A percentile compares a stretch with the other conserved stretches of the same genome.
These are phyloP conservation scores for Pemphigus obesinymphae DNA, from an alignment of 1,140 invertebrate genomes.

Conservation along the genomic window DNA sequence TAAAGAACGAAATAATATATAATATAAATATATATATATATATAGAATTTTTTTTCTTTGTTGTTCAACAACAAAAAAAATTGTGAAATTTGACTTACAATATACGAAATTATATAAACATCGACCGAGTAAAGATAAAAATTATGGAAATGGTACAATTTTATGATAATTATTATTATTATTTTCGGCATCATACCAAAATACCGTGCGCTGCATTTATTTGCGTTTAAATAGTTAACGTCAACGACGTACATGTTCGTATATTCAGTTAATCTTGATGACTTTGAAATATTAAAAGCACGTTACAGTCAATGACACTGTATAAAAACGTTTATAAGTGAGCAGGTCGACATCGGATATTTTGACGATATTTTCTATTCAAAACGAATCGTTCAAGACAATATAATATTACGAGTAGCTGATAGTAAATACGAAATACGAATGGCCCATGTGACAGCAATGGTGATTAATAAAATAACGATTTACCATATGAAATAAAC, in stretches of 20 bases:
- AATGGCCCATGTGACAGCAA: not conserved
- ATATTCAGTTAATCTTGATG: not conserved
- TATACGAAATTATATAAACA: not conserved
- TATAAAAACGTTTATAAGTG: not conserved
- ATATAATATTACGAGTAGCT: not conserved
- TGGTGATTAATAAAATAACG: slow-evolving; percentile 23
- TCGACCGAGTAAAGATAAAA: not conserved
- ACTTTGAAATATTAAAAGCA: not conserved
- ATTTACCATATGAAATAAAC: not conserved
- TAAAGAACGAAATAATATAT: not conserved
- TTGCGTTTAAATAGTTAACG: too few relatives aligned
- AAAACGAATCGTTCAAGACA: not conserved
- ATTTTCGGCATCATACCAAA: not conserved
- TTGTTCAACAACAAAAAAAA: not conserved
- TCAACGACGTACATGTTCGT: not conserved
- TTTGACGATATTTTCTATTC: not conserved
- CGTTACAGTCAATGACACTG: not conserved
- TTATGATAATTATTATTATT: not conserved
- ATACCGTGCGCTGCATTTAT: not conserved
- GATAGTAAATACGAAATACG: too few relatives aligned
- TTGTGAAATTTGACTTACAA: not conserved
- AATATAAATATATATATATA: not conserved
- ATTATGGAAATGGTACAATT: not conserved
- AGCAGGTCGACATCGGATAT: not conserved
- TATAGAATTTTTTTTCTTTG: not conserved